A percentile compares a stretch with the other conserved stretches of the same genome.
phyloP scores from a whole-genome alignment of 2,888 invertebrate genomes.

The Endotricha flammealis region DNA sequence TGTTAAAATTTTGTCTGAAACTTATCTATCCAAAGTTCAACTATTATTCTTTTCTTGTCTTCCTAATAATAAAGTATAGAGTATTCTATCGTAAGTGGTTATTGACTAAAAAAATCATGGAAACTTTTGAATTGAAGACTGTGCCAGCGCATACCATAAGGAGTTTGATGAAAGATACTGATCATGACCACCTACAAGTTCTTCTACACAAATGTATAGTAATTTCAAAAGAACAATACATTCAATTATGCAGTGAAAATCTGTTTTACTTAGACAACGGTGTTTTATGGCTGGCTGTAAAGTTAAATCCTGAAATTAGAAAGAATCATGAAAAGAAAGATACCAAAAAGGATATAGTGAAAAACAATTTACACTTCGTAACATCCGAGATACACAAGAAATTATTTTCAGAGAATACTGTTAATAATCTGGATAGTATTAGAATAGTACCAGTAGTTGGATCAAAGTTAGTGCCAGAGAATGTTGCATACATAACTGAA shows the following conservation, averaged over 20 bases:
- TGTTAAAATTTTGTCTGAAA: constrained; percentile 67
- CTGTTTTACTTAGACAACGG: constrained; percentile 67
- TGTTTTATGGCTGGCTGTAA: constrained; percentile 60
- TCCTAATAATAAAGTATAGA: constrained; percentile 62
- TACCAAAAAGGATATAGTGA: constrained; percentile 28
- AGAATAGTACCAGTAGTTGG: constrained; percentile 61
- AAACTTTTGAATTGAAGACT: constrained; percentile 43
- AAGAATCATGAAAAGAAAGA: constrained; percentile 36
- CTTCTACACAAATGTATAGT: constrained; percentile 56
- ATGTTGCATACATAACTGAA: constrained; percentile 49
- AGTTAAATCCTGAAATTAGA: constrained; percentile 43
- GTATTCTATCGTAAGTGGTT: constrained; percentile 39
- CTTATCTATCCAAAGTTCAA: constrained; percentile 70
- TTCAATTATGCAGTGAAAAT: constrained; percentile 62
- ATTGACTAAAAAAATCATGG: constrained; percentile 34
- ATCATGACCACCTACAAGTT: constrained; percentile 45
- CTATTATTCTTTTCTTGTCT: constrained; percentile 57
- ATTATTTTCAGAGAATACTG: constrained; percentile 41
- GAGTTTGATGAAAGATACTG: constrained; percentile 37
- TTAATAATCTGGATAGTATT: constrained; percentile 35
- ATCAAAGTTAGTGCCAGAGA: constrained; percentile 41
- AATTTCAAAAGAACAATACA: constrained; percentile 56
- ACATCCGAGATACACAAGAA: constrained; percentile 61
- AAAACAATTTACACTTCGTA: constrained; percentile 47
- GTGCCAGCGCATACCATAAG: constrained; percentile 40